These are phyloP conservation scores for Sympetrum striolatum DNA, from an alignment of 2,888 invertebrate species.

Conservation along the genomic window DNA sequence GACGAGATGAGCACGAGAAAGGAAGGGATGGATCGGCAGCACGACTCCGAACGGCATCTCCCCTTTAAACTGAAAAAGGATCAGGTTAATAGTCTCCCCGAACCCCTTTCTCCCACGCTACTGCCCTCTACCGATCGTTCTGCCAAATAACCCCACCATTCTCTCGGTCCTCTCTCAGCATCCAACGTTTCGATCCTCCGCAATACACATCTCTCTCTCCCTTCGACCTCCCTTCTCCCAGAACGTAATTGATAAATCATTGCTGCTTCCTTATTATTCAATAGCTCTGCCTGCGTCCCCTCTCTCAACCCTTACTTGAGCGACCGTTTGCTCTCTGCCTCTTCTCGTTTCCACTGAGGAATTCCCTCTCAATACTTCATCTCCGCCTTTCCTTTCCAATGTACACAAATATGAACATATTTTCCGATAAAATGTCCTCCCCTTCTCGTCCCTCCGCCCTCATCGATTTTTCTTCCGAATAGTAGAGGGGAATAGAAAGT, in stretches of 20 bases:
- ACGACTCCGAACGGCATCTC: not conserved
- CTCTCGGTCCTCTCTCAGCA: not conserved
- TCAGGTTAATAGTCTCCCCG: constrained; percentile 27
- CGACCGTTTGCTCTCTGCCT: not conserved
- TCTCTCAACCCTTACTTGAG: too few relatives aligned
- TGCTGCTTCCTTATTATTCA: not conserved
- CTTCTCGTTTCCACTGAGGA: not conserved
- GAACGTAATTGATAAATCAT: constrained; percentile 26
- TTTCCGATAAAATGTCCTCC: not conserved
- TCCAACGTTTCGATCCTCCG: constrained; percentile 5
- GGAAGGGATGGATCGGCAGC: not conserved
- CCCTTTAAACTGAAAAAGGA: not conserved
- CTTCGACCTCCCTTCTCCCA: not conserved
- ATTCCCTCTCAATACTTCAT: not conserved
- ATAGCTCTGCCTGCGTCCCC: not conserved
- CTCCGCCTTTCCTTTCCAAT: not conserved
- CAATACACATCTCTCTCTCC: not conserved
- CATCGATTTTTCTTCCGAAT: not conserved
- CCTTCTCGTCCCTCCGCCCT: not conserved
- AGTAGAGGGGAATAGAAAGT: not conserved
- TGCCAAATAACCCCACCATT: not conserved
- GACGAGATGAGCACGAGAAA: not conserved
- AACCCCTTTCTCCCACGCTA: not conserved
- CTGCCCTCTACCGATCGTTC: not conserved
- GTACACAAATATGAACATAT: not conserved